A percentile compares a stretch with the other conserved stretches of the same genome.
Conservation (phyloP, 2,888 invertebrate species). For the Acanthopleura granulata region DNA sequence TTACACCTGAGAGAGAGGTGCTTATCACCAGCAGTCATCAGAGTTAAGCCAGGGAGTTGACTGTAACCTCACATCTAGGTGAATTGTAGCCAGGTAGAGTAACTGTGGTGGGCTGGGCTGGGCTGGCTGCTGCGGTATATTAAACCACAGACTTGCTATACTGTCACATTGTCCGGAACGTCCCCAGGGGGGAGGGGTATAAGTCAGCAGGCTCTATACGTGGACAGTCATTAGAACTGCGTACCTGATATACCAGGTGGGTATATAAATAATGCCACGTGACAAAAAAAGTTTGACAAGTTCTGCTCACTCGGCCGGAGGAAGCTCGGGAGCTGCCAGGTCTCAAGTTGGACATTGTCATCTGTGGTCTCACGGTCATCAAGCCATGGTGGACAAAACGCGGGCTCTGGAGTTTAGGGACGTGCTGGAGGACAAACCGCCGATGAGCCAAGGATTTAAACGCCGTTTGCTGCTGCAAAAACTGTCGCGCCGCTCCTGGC, state of each 20-base stretch:
- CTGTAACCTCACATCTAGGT: too few relatives aligned
- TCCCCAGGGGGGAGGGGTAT: too few relatives aligned
- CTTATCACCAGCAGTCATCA: too few relatives aligned
- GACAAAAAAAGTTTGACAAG: not conserved
- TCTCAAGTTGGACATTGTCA: not conserved
- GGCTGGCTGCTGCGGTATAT: too few relatives aligned
- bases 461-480: not conserved
- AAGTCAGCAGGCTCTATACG: too few relatives aligned
- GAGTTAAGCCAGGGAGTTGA: too few relatives aligned
- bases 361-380: conserved; percentile 14
- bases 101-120: too few relatives aligned
- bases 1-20: too few relatives aligned
- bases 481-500: conserved; percentile 3
- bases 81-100: too few relatives aligned
- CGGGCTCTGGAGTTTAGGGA: not conserved
- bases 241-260: not conserved
- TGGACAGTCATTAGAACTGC: too few relatives aligned
- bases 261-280: not conserved
- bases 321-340: not conserved
- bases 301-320: not conserved
- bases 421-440: not conserved
- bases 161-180: too few relatives aligned
- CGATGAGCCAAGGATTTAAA: not conserved
- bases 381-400: conserved; percentile 12
- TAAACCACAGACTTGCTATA: too few relatives aligned